Evolutionary conservation across 2,888 invertebrate species (phyloP).

Genomic region (Nephrotoma appendiculata): DNA sequence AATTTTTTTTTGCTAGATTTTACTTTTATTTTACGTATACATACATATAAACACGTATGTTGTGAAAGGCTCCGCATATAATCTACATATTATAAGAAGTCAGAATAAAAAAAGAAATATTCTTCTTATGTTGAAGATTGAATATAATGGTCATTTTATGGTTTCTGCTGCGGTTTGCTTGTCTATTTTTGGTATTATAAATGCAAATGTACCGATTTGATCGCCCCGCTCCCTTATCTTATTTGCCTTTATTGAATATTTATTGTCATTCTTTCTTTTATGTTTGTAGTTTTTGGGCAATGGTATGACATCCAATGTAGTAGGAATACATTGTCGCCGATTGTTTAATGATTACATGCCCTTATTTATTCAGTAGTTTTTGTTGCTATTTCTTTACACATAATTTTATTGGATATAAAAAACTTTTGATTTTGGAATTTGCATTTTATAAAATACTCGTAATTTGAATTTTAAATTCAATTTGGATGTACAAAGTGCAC

Average conservation of each 20-base stretch:
- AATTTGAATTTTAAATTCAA: background rate
- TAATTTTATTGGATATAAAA: background rate
- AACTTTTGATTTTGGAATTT: background rate
- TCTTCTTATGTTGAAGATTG: background rate
- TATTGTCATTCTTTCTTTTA: background rate
- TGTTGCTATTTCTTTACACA: background rate
- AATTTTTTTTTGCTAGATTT: background rate
- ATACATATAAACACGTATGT: background rate
- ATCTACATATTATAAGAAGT: background rate
- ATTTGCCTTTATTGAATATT: background rate
- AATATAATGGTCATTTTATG: background rate
- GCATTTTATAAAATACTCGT: background rate
- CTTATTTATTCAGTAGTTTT: background rate
- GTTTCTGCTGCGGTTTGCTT: background rate
- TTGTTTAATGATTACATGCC: background rate
- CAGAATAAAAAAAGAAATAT: background rate
- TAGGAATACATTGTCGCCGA: background rate
- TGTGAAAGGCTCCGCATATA: background rate
- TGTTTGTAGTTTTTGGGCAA: background rate
- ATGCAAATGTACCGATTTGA: background rate
- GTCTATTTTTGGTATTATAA: background rate
- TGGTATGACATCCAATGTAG: background rate
- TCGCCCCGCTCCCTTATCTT: background rate
- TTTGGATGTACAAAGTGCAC: background rate
- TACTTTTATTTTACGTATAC: background rate